Base-by-base conservation (phyloP, 1,140 invertebrate genomes). In the Euglossa dilemma region DNA sequence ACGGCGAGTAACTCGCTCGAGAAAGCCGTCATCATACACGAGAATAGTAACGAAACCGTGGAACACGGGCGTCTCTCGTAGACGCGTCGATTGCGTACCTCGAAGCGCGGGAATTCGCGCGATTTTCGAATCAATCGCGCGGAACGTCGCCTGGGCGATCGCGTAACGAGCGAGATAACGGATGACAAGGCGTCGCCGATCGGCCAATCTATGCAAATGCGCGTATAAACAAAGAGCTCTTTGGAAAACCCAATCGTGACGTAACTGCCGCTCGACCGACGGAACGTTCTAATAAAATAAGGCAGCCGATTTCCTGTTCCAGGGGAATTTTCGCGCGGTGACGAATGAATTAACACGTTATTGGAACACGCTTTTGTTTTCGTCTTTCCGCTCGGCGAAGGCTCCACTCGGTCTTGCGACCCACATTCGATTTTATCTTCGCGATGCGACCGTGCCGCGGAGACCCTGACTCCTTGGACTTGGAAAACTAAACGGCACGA, bases 341-440 rank as follows among this genome's bases (percentile, higher is more conserved):
- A 20, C 11, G 4, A 36, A 36, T 4, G 4, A 36, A 6, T n/a
- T n/a, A n/a, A n/a, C n/a, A n/a, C n/a, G n/a, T n/a, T n/a, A n/a
- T n/a, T 7, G 28, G 50, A 43, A 77, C 23, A 36, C 12, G 23
- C 5, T 70, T 50, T 1, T 4, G 16, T 28, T 70, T 52, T 9
- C 18, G 14, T 4, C 57, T 79, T 76, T 71, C 80, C 85, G 63
- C 45, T 25, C 66, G 25, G 50, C 25, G 63, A 43, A 52, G 52
- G 43, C 64, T 61, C 78, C 80, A 83, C 11, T 36, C 3, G 3
- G 12, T 75, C 47, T 85, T 61, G 50, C 83, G 85, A 86, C 80
- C 76, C 73, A 84, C 61, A 73, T 84, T 72, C 81, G 76, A 87
- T 87, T 87, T 86, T 80, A 87, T 87, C 81, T 76, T 9, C 20